These are phyloP conservation scores for Chorisops tibialis DNA, from an alignment of 2,888 invertebrate genomes.

Conservation along the genomic window DNA sequence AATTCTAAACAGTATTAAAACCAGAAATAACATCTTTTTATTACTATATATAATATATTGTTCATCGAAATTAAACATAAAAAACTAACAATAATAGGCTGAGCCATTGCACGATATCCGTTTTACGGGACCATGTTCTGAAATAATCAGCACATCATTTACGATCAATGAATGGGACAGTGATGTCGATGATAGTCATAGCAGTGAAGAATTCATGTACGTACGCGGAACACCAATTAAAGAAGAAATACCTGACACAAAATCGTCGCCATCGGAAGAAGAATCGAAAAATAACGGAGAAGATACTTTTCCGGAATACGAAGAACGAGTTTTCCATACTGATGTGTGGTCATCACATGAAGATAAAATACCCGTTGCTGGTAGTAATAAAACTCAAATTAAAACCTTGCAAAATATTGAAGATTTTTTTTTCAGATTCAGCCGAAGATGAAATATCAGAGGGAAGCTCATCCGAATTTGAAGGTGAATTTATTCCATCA, in stretches of 20 bases:
- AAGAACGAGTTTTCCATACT: slow-evolving; percentile 14
- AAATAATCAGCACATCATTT: slow-evolving; percentile 35
- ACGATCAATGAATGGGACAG: slow-evolving; percentile 46
- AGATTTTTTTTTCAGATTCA: slow-evolving; percentile 27
- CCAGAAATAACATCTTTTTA: not conserved
- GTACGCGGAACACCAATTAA: slow-evolving; percentile 37
- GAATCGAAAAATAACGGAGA: slow-evolving; percentile 2
- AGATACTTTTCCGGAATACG: slow-evolving; percentile 11
- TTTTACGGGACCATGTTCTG: slow-evolving; percentile 32
- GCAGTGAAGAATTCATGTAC: slow-evolving; percentile 43
- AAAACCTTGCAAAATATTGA: not conserved
- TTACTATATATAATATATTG: not conserved
- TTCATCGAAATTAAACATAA: no score
- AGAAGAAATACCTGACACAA: slow-evolving; percentile 6
- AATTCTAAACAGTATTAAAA: slow-evolving; percentile 1
- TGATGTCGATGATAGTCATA: slow-evolving; percentile 52
- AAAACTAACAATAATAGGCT: slow-evolving; percentile 28
- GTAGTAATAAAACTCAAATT: slow-evolving; percentile 6
- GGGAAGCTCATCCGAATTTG: slow-evolving; percentile 57
- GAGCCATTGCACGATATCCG: slow-evolving; percentile 33
- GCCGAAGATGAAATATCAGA: slow-evolving; percentile 38
- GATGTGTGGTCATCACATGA: slow-evolving; percentile 33
- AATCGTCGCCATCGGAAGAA: not conserved
- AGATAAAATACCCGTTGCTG: slow-evolving; percentile 29
- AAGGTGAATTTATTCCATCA: slow-evolving; percentile 73